Conservation (phyloP, 1,140 invertebrate species). For the Drosophila mayri region DNA sequence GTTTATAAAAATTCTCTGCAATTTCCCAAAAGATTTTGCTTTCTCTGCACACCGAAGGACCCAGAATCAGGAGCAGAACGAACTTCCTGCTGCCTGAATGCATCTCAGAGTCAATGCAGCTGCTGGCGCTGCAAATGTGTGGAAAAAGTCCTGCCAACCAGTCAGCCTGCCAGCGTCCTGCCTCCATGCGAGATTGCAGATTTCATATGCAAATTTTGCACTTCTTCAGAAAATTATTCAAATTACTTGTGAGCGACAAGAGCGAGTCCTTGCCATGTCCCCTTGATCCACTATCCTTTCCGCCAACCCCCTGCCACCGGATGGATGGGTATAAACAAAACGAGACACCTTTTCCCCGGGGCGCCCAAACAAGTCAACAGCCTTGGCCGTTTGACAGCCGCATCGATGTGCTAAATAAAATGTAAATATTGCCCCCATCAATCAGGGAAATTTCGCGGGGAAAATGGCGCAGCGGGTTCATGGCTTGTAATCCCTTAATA, state of each 20-base stretch:
- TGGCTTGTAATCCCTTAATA: constrained; percentile 75
- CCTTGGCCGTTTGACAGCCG: constrained; percentile 65
- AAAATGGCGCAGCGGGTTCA: constrained; percentile 39
- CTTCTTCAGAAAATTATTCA: constrained; percentile 80
- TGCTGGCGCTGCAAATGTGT: constrained; percentile 52
- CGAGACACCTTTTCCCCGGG: constrained; percentile 43
- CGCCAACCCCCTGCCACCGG: not conserved
- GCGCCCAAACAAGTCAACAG: constrained; percentile 44
- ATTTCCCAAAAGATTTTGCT: not conserved
- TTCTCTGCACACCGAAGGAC: constrained; percentile 23
- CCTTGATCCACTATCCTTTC: constrained; percentile 2
- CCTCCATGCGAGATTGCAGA: constrained; percentile 68
- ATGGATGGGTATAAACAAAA: constrained; percentile 48
- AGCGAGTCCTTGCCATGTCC: constrained; percentile 25
- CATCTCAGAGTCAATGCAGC: constrained; percentile 62
- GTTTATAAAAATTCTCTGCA: not conserved
- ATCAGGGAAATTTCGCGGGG: constrained; percentile 33
- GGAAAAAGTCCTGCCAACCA: constrained; percentile 48
- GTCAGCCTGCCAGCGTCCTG: constrained; percentile 20
- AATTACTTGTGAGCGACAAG: constrained; percentile 67
- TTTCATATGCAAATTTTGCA: constrained; percentile 80
- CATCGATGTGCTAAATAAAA: constrained; percentile 44
- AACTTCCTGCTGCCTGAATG: constrained; percentile 51
- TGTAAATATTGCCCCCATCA: constrained; percentile 43
- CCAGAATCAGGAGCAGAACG: constrained; percentile 45